Base-by-base conservation (phyloP, 2,113 vertebrate species). In the Strigops habroptila region DNA sequence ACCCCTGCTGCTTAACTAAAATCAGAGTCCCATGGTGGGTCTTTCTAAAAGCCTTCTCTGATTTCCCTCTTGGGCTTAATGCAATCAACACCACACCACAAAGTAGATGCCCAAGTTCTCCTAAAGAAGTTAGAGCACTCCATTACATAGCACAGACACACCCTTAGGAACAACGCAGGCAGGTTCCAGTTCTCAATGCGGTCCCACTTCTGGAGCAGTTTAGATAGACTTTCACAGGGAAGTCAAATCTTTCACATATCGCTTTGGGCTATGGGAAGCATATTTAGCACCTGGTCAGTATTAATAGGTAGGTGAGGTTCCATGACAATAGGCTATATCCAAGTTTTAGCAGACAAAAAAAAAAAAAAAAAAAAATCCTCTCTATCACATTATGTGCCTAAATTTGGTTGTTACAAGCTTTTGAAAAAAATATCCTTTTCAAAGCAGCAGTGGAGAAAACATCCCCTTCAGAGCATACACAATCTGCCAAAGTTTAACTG, bases 391-490 rank as follows among this genome's bases (percentile, higher is more conserved):
- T 43, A 35, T 19, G 24, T 79, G 71, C 46, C 43, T 86, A 60
- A 79, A 92, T 82, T 74, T 12, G 1, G 81, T 76, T 74, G 69
- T 53, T 82, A 65, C 12, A 67, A 82, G 48, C 67, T 85, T 82
- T 85, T 71, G 57, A 65, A 85, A 95, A 57, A 49, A 82, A 76
- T 27, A n/a, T 30, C 57, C 30, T 75, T 90, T 95, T 80, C 15
- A 52, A 94, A 94, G 84, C 65, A 77, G 59, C 31, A 91, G 67
- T 43, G 73, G 84, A 82, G 43, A 94, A 95, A 95, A 92, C 49
- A 85, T n/a, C n/a, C 63, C 65, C 49, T 83, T 80, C 77, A 53
- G 57, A 95, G 37, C 70, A 90, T 70, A 65, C 28, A 79, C 41
- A 87, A 62, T 77, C 85, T 80, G 88, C 59, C 78, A 63, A 85